Evolutionary conservation across 1,140 invertebrate genomes (phyloP).

Genomic region (Euura lappo): DNA sequence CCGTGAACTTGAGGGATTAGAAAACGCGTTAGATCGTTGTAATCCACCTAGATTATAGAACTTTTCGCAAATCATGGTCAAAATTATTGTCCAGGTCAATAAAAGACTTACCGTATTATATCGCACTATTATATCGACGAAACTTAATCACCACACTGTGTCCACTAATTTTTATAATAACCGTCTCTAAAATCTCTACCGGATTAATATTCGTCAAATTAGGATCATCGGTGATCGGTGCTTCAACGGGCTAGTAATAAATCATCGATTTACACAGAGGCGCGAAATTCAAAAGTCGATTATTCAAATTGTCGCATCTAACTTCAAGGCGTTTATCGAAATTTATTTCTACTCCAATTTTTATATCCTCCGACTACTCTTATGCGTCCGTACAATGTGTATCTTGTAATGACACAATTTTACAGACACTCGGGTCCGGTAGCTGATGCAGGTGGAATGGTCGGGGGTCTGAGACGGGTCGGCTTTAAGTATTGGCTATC

Average conservation of each 20-base stretch:
- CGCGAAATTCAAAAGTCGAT: too few species aligned
- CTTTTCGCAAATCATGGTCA: too few species aligned
- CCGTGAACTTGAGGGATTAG: not conserved
- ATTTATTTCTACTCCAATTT: too few species aligned
- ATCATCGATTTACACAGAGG: too few species aligned
- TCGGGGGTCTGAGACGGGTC: constrained; percentile 44
- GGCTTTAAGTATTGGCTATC: constrained; percentile 56
- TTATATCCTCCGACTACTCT: too few species aligned
- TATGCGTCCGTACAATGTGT: not conserved
- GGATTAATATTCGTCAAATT: too few species aligned
- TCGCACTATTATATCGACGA: not conserved
- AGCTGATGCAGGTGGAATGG: constrained; percentile 57
- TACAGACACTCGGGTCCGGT: constrained; percentile 39
- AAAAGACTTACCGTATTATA: not conserved
- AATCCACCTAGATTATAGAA: too few species aligned
- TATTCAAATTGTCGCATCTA: too few species aligned
- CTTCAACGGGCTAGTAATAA: too few species aligned
- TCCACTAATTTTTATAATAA: not conserved
- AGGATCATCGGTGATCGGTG: too few species aligned
- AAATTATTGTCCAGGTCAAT: not conserved
- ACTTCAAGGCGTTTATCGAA: too few species aligned
- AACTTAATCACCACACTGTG: not conserved
- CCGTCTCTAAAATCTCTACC: too few species aligned
- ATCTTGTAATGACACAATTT: constrained; percentile 1
- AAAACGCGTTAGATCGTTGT: not conserved